A percentile compares a stretch with the other conserved stretches of the same genome.
Conservation (phyloP, 2,797 vertebrate species). For the Peromyscus attwateri region DNA sequence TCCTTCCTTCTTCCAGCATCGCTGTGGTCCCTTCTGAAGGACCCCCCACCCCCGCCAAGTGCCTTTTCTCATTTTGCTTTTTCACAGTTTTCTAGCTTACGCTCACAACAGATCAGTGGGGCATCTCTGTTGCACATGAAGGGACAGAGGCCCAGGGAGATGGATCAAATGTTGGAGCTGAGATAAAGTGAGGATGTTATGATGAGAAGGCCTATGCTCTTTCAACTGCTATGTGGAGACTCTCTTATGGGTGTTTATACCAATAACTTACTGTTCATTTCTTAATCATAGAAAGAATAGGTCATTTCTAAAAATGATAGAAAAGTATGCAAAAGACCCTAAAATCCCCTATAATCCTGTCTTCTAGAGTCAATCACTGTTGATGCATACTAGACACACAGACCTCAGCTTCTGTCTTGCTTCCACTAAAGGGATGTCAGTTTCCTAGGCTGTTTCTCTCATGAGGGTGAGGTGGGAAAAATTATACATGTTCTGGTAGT, state of each 20-base stretch:
- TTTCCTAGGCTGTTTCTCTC: not conserved
- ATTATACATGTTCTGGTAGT: not conserved
- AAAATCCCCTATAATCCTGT: not conserved
- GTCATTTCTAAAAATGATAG: not conserved
- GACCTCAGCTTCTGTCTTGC: not conserved
- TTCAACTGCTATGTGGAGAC: not conserved
- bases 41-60: rapidly evolving
- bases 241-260: not conserved
- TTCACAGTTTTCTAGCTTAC: not conserved
- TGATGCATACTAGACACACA: not conserved
- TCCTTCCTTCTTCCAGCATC: not conserved
- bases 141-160: not conserved
- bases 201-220: not conserved
- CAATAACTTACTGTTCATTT: not conserved
- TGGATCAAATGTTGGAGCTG: not conserved
- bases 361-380: not conserved
- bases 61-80: not conserved
- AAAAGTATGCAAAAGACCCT: not conserved
- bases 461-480: not conserved
- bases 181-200: constrained; percentile 8
- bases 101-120: not conserved
- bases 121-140: not conserved
- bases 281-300: not conserved
- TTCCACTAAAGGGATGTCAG: not conserved
- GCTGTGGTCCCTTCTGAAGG: not conserved